Percentiles rank a stretch among this genome's conserved stretches.
Evolutionary conservation across 1,140 invertebrate genomes (phyloP).

Genomic region (Copidosoma floridanum): DNA sequence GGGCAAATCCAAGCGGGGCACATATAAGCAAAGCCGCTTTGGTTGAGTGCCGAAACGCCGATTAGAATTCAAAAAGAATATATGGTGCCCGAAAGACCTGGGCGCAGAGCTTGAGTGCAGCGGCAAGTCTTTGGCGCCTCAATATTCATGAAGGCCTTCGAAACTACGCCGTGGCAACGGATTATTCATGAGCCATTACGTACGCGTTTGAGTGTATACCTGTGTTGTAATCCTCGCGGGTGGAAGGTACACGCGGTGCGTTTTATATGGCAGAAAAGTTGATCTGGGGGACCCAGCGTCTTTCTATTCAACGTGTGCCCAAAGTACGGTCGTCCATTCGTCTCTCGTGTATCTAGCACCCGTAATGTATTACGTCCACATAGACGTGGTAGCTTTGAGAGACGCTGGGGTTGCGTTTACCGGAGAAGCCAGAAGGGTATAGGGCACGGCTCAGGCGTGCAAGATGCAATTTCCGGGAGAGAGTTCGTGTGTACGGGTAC

Average conservation of each 20-base stretch:
- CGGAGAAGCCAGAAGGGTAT: not conserved
- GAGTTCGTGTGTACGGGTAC: conserved; percentile 3
- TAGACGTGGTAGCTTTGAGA: not conserved
- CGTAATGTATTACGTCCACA: too few relatives aligned
- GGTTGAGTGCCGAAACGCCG: conserved; percentile 1
- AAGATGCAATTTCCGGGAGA: conserved; percentile 25
- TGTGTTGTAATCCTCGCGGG: too few relatives aligned
- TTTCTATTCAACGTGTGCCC: too few relatives aligned
- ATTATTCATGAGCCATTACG: conserved; percentile 11
- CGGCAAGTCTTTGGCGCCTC: not conserved
- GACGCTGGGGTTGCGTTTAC: too few relatives aligned
- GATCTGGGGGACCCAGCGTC: not conserved
- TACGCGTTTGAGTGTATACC: not conserved
- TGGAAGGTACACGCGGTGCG: not conserved
- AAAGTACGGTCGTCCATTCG: conserved; percentile 11
- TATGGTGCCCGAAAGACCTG: not conserved
- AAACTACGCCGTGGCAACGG: not conserved
- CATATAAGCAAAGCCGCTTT: conserved; percentile 3
- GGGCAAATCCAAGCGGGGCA: not conserved
- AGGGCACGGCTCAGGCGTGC: conserved; percentile 20
- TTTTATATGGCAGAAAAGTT: conserved; percentile 10
- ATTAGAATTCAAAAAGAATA: conserved; percentile 20
- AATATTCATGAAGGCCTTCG: conserved; percentile 17
- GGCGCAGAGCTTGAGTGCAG: conserved; percentile 8
- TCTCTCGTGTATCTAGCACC: too few relatives aligned